A percentile compares a stretch with the other conserved stretches of the same genome.
phyloP scores from a whole-genome alignment of 2,888 invertebrate species.

The Gisinianus flammeolus region DNA sequence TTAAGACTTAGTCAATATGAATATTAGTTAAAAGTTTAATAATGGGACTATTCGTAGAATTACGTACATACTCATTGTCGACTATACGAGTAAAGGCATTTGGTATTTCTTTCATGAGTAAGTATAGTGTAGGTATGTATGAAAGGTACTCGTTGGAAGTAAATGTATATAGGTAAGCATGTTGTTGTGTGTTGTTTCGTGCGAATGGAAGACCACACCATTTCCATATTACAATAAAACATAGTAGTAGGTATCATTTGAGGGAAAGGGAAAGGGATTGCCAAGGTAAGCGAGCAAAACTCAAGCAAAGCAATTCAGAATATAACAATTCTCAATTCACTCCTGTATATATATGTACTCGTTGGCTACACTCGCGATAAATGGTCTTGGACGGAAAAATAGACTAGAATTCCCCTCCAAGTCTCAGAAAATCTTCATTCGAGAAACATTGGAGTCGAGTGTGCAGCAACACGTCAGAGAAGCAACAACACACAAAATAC shows the following conservation, averaged over 20 bases:
- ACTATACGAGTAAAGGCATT: background rate
- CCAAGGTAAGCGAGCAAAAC: conserved; percentile 6
- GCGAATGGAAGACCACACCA: background rate
- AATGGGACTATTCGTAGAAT: background rate
- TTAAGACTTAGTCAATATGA: too few species aligned
- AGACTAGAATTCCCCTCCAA: background rate
- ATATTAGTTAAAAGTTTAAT: background rate
- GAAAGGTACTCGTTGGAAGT: background rate
- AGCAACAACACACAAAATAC: background rate
- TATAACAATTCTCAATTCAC: conserved; percentile 1
- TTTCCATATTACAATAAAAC: background rate
- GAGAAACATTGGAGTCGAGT: background rate
- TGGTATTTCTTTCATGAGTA: background rate
- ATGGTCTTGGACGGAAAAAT: background rate
- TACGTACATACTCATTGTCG: background rate
- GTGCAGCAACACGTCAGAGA: background rate
- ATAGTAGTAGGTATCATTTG: too few species aligned
- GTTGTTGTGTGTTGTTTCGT: background rate
- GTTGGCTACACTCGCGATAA: background rate
- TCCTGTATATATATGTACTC: background rate
- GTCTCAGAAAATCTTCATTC: background rate
- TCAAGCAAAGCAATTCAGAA: background rate
- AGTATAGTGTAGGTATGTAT: background rate
- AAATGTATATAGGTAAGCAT: background rate
- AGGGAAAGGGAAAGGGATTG: conserved; percentile 12